Evolutionary conservation across 2,113 vertebrate species (phyloP).

Genomic region (Oostethus manadensis): DNA sequence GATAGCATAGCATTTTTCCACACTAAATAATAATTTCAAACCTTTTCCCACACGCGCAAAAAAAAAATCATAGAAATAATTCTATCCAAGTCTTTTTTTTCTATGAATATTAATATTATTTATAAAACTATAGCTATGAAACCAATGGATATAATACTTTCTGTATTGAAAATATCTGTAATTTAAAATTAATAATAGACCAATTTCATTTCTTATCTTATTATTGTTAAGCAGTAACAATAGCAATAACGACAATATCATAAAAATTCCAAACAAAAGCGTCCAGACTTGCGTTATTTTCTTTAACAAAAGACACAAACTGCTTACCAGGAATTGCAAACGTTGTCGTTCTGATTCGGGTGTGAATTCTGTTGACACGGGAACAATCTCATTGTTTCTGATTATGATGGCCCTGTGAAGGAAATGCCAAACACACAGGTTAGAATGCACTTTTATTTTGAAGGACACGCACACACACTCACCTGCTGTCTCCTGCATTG

Average conservation of each 20-base stretch:
- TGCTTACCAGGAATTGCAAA: slow-evolving; percentile 92
- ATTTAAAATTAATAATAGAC: too few relatives aligned
- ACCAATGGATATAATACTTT: too few relatives aligned
- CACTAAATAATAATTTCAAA: too few relatives aligned
- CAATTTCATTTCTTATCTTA: too few relatives aligned
- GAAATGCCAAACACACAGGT: neutral
- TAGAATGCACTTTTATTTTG: neutral
- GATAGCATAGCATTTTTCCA: too few relatives aligned
- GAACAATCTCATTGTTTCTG: slow-evolving; percentile 84
- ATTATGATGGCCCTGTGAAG: slow-evolving; percentile 88
- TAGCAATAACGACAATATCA: neutral
- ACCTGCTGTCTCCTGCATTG: slow-evolving; percentile 97
- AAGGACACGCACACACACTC: slow-evolving; percentile 2
- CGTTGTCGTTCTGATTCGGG: slow-evolving; percentile 92
- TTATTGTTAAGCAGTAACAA: neutral
- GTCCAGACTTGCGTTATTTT: too few relatives aligned
- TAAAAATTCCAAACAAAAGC: neutral
- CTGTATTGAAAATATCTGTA: too few relatives aligned
- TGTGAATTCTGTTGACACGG: slow-evolving; percentile 95
- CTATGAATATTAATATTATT: too few relatives aligned
- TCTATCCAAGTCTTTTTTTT: too few relatives aligned
- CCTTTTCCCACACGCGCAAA: too few relatives aligned
- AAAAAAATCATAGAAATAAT: too few relatives aligned
- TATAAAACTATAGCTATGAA: too few relatives aligned
- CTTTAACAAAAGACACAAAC: neutral